Percentiles rank a stretch among this genome's conserved stretches.
Conservation (phyloP, 2,797 vertebrate species). For the Leptoclinus maculatus region DNA sequence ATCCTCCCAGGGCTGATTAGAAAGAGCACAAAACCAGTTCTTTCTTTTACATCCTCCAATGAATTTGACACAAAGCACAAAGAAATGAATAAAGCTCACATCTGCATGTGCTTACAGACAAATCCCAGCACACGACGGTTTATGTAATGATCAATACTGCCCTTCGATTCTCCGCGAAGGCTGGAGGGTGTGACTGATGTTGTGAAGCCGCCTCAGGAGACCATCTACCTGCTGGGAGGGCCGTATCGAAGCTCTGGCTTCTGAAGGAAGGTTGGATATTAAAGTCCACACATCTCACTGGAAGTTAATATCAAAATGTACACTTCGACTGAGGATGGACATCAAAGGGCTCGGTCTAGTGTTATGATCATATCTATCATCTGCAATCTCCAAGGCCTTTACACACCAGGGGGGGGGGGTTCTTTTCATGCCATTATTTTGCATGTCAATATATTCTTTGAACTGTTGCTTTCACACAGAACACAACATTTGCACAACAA, state of each 20-base stretch:
- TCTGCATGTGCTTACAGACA: not conserved
- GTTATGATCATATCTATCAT: constrained; percentile 11
- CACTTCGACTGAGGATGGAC: constrained; percentile 28
- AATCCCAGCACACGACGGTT: not conserved
- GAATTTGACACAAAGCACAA: not conserved
- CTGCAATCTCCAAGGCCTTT: not conserved
- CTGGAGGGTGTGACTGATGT: constrained; percentile 34
- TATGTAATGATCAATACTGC: constrained; percentile 11
- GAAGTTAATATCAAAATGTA: constrained; percentile 41
- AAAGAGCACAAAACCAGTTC: not conserved
- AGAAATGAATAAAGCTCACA: not conserved
- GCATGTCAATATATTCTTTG: too few species aligned
- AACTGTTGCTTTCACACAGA: not conserved
- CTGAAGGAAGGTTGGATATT: constrained; percentile 27
- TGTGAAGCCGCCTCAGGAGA: constrained; percentile 25
- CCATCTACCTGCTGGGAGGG: constrained; percentile 43
- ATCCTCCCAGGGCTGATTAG: constrained; percentile 12
- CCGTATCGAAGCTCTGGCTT: constrained; percentile 53
- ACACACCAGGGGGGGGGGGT: too few species aligned
- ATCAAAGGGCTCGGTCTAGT: constrained; percentile 36
- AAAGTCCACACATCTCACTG: constrained; percentile 44
- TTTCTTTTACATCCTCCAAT: not conserved
- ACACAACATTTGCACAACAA: not conserved
- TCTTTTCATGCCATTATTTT: too few species aligned
- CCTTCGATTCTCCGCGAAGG: constrained; percentile 13